Evolutionary conservation across 2,888 invertebrate species (phyloP).

Genomic region (Drosophila maculinotata): DNA sequence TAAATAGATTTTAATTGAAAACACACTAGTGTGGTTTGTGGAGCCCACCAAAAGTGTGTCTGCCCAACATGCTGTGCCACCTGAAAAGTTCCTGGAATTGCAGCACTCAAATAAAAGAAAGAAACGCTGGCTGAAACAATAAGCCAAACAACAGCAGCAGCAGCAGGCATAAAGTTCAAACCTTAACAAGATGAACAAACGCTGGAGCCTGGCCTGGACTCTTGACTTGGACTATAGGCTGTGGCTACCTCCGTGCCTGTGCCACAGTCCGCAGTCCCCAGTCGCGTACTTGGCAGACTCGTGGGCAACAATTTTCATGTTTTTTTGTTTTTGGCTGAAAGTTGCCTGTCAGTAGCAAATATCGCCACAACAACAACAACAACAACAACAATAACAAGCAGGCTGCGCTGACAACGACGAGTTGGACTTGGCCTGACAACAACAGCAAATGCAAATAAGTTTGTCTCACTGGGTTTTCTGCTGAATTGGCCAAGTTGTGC

Average conservation of each 20-base stretch:
- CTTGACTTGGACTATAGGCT: conserved; percentile 9
- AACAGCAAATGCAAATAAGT: conserved; percentile 74
- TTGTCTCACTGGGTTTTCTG: conserved; percentile 61
- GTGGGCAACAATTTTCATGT: conserved; percentile 82
- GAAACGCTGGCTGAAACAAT: conserved; percentile 61
- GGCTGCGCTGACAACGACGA: conserved; percentile 49
- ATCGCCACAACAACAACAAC: conserved; percentile 26
- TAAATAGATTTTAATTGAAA: conserved; percentile 75
- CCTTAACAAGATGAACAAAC: conserved; percentile 79
- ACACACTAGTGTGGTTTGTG: conserved; percentile 43
- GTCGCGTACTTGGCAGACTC: conserved; percentile 75
- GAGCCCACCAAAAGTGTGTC: conserved; percentile 78
- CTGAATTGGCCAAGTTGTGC: conserved; percentile 63
- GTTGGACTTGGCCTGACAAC: conserved; percentile 43
- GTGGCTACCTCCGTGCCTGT: conserved; percentile 11
- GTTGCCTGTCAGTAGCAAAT: conserved; percentile 67
- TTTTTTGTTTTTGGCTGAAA: conserved; percentile 25
- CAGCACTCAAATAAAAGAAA: conserved; percentile 51
- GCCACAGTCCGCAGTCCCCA: conserved; percentile 17
- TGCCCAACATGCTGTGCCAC: conserved; percentile 76
- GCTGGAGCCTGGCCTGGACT: conserved; percentile 31
- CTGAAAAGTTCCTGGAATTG: conserved; percentile 80
- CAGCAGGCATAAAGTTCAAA: conserved; percentile 76
- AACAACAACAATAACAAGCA: conserved; percentile 14
- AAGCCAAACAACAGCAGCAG: conserved; percentile 52